These are phyloP conservation scores for Corythornis vintsioides DNA, from an alignment of 2,113 vertebrate genomes.

Conservation along the genomic window DNA sequence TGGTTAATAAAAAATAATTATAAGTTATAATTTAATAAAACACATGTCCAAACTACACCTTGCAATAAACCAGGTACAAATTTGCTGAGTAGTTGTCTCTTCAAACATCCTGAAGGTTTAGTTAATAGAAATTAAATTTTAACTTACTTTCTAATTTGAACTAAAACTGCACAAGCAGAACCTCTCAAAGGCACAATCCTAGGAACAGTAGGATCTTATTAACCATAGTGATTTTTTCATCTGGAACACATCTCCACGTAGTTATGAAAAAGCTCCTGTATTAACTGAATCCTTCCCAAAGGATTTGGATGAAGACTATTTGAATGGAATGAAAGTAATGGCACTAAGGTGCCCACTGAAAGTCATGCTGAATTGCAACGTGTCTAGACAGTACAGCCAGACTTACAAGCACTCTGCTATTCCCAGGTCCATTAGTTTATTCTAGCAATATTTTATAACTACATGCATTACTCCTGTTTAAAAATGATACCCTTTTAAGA, in stretches of 20 bases:
- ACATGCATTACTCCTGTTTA: background rate
- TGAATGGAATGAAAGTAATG: background rate
- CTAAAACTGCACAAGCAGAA: background rate
- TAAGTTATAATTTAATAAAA: background rate
- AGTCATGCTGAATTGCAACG: background rate
- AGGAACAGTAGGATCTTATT: background rate
- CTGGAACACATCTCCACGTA: background rate
- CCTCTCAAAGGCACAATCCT: constrained; percentile 13
- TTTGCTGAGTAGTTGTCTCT: background rate
- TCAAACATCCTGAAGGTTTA: background rate
- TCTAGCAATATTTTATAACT: background rate
- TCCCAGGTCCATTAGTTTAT: background rate
- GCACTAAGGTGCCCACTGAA: background rate
- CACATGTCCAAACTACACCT: background rate
- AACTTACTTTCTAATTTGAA: background rate
- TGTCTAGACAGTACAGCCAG: background rate
- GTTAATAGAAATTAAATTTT: background rate
- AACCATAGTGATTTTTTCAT: background rate
- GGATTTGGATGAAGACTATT: background rate
- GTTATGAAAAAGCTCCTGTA: constrained; percentile 14
- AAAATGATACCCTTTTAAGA: background rate
- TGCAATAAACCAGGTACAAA: background rate
- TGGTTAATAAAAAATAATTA: too few relatives aligned
- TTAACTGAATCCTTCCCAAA: constrained; percentile 37
- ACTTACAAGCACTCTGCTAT: background rate